Conservation (phyloP, 2,888 invertebrate genomes). For the Drosophila neonasuta region DNA sequence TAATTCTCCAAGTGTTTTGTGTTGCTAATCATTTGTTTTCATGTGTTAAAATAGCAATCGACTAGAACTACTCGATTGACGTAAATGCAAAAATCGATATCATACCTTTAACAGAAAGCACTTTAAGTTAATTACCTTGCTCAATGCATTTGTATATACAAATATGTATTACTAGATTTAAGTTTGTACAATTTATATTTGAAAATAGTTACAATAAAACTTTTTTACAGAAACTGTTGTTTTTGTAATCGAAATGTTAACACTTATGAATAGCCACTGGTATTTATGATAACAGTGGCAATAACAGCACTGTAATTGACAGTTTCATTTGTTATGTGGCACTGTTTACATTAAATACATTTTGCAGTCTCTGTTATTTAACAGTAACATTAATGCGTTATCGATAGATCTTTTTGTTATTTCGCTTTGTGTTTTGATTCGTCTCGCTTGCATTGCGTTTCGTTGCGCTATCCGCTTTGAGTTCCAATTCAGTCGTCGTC, state of each 20-base stretch:
- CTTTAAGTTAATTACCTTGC: too few species aligned
- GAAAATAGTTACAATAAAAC: not conserved
- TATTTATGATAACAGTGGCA: not conserved
- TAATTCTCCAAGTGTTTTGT: not conserved
- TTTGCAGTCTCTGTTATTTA: slow-evolving; percentile 4
- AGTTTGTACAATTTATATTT: too few species aligned
- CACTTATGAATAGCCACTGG: not conserved
- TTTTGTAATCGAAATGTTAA: too few species aligned
- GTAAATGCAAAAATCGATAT: slow-evolving; percentile 18
- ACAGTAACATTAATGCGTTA: slow-evolving; percentile 18
- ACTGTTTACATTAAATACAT: too few species aligned
- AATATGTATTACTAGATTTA: too few species aligned
- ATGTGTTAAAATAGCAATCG: not conserved
- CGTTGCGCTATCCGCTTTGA: slow-evolving; percentile 32
- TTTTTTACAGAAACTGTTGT: not conserved
- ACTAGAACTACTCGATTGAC: not conserved
- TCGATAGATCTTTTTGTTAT: slow-evolving; percentile 34
- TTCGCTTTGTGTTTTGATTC: slow-evolving; percentile 51
- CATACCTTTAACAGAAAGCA: not conserved
- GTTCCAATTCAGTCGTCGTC: slow-evolving; percentile 56
- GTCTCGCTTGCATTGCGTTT: slow-evolving; percentile 41
- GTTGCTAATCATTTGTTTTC: slow-evolving; percentile 13
- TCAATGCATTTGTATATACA: too few species aligned
- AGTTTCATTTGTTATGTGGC: not conserved
- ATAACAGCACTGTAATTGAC: slow-evolving; percentile 37